Conservation (phyloP, 2,113 vertebrate species). For the Geococcyx californianus region DNA sequence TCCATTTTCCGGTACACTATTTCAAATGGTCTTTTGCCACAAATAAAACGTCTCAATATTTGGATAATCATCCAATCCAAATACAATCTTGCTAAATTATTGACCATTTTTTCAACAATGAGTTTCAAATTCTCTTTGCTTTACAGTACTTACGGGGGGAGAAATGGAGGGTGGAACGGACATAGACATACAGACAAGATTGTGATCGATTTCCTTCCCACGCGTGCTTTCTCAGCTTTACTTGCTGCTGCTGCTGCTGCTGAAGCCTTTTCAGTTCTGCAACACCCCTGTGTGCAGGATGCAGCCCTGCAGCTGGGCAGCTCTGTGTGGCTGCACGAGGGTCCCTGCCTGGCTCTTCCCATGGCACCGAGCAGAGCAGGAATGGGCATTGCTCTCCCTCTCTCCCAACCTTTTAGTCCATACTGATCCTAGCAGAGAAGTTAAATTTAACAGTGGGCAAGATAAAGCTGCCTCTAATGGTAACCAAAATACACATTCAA, state of each 20-base stretch:
- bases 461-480: neutral
- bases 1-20: neutral
- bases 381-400: fast-evolving
- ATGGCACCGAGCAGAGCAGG: fast-evolving
- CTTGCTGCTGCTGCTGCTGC: neutral
- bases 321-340: fast-evolving
- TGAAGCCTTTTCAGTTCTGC: neutral
- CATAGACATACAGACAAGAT: neutral
- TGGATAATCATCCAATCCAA: neutral
- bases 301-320: neutral
- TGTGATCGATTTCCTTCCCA: neutral
- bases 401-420: neutral
- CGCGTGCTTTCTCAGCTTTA: fast-evolving
- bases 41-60: neutral
- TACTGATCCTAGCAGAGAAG: neutral
- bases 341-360: neutral
- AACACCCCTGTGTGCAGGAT: fast-evolving
- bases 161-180: neutral
- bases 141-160: fast-evolving
- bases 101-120: neutral
- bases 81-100: neutral
- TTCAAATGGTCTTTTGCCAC: neutral
- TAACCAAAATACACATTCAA: neutral
- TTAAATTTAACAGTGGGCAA: neutral
- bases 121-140: neutral